Evolutionary conservation across 1,140 invertebrate species (phyloP).

Genomic region (Hesperophylax magnus): DNA sequence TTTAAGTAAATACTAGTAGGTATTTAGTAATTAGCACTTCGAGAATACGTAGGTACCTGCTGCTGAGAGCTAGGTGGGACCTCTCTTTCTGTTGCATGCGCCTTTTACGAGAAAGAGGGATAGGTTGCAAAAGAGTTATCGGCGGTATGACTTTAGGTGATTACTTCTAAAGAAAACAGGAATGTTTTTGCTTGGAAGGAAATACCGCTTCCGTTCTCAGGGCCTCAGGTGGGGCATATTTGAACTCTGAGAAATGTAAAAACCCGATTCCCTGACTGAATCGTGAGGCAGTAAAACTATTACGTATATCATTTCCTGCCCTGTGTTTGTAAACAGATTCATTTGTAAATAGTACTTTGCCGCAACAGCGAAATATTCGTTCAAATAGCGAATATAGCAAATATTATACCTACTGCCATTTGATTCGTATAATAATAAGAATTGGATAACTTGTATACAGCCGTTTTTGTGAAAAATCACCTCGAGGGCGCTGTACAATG

Average conservation of each 20-base stretch:
- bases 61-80: too few relatives aligned
- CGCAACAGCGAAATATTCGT: background rate
- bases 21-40: conserved; percentile 1
- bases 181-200: conserved; percentile 20
- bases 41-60: too few relatives aligned
- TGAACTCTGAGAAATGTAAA: conserved; percentile 15
- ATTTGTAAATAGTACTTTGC: background rate
- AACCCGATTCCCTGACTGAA: conserved; percentile 11
- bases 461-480: too few relatives aligned
- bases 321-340: conserved; percentile 20
- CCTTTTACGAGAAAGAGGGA: too few relatives aligned
- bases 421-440: too few relatives aligned
- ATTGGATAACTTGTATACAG: too few relatives aligned
- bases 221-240: background rate
- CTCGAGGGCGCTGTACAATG: too few relatives aligned
- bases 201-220: conserved; percentile 19
- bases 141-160: too few relatives aligned
- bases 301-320: background rate
- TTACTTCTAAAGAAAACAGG: conserved; percentile 6
- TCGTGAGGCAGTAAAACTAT: conserved; percentile 9
- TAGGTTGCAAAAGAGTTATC: too few relatives aligned
- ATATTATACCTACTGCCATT: background rate
- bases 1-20: background rate
- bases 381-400: background rate
- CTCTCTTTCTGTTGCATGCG: too few relatives aligned